These are phyloP conservation scores for Leptopterna dolabrata DNA, from an alignment of 2,888 invertebrate genomes.

Conservation along the genomic window DNA sequence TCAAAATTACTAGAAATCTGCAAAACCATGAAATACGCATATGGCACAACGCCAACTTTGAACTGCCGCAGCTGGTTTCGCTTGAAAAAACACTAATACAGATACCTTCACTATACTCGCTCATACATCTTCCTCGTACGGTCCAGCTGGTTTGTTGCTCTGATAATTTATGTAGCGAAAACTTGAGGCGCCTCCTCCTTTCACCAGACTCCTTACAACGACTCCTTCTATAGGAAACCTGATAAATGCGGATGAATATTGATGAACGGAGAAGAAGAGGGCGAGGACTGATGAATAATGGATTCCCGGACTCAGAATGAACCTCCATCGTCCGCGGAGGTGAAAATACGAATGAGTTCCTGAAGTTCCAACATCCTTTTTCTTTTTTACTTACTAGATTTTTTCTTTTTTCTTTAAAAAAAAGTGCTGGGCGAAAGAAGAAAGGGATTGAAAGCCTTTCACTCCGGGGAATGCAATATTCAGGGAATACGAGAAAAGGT, in stretches of 20 bases:
- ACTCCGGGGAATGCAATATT: neutral
- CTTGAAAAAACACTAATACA: no score
- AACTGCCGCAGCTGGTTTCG: no score
- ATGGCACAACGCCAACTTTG: no score
- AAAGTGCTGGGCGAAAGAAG: neutral
- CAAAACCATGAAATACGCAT: no score
- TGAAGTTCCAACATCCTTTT: neutral
- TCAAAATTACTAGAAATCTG: no score
- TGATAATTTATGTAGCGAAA: neutral
- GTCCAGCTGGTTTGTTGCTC: neutral
- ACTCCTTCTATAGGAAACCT: conserved; percentile 1
- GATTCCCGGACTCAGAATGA: neutral
- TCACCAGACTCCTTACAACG: neutral
- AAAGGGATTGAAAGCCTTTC: neutral
- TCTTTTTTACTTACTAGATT: neutral
- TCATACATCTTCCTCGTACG: no score
- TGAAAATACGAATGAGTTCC: conserved; percentile 12
- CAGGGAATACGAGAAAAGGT: neutral
- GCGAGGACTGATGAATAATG: conserved; percentile 16
- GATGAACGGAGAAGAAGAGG: neutral
- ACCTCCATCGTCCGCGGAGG: neutral
- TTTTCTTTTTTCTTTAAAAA: neutral
- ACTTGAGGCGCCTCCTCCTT: neutral
- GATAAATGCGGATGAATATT: conserved; percentile 42
- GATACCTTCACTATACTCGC: no score